phyloP scores from a whole-genome alignment of 2,888 invertebrate genomes.

The Phymatocera aterrima region DNA sequence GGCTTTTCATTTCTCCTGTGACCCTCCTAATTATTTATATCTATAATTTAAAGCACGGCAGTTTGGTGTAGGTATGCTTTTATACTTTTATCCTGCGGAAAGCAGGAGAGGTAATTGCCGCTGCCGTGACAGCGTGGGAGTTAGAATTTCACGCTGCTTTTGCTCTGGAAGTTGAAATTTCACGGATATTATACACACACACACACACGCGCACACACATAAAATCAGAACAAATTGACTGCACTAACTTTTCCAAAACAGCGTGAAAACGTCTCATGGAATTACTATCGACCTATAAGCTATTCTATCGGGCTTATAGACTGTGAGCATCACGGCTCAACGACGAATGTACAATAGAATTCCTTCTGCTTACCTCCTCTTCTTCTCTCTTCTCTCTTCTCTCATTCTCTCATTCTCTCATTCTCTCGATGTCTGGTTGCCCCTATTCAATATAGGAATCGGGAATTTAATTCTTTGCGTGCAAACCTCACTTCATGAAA shows the following conservation, averaged over 20 bases:
- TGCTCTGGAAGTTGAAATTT: not conserved
- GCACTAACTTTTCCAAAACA: not conserved
- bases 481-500: conserved; percentile 32
- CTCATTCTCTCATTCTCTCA: conserved; percentile 11
- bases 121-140: not conserved
- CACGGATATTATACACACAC: not conserved
- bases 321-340: conserved; percentile 15
- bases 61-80: too few relatives aligned
- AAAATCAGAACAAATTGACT: not conserved
- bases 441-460: not conserved
- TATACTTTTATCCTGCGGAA: not conserved
- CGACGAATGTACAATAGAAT: conserved; percentile 39
- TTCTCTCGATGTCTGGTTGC: too few relatives aligned
- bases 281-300: not conserved
- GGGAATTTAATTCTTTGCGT: conserved; percentile 41
- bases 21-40: not conserved
- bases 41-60: not conserved
- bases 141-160: too few relatives aligned
- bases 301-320: not conserved
- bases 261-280: not conserved
- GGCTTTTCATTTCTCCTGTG: not conserved
- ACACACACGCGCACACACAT: not conserved
- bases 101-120: not conserved
- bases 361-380: not conserved
- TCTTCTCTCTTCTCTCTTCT: conserved; percentile 12